Evolutionary conservation across 2,113 vertebrate genomes (phyloP).

Genomic region (Connochaetes taurinus): DNA sequence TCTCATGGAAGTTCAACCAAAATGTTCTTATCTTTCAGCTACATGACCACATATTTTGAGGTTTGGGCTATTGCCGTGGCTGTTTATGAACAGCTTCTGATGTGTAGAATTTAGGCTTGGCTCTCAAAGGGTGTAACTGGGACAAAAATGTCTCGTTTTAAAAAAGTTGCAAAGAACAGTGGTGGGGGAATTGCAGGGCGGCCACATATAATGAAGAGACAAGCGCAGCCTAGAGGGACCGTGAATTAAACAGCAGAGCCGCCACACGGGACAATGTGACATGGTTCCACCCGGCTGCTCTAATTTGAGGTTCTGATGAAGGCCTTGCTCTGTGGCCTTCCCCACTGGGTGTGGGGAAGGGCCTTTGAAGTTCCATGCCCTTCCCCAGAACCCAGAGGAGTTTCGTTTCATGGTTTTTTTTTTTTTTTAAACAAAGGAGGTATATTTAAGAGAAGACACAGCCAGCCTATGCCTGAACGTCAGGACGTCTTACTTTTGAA

Average conservation of each 20-base stretch:
- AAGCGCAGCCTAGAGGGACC: not conserved
- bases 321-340: conserved; percentile 11
- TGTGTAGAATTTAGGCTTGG: not conserved
- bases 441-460: not conserved
- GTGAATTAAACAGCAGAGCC: not conserved
- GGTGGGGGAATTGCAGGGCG: not conserved
- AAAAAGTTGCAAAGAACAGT: not conserved
- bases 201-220: not conserved
- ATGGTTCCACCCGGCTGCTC: not conserved
- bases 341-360: not conserved
- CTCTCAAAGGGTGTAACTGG: not conserved
- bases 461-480: not conserved
- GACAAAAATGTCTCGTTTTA: conserved; percentile 26
- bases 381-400: not conserved
- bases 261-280: not conserved
- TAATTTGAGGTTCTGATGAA: conserved; percentile 25
- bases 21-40: not conserved
- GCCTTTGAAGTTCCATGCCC: conserved; percentile 37
- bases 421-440: not conserved
- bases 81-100: not conserved
- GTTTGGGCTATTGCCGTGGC: not conserved
- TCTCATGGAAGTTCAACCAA: not conserved
- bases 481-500: not conserved
- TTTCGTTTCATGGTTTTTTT: not conserved
- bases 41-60: not conserved